phyloP scores from a whole-genome alignment of 2,113 vertebrate genomes.

The Taxidea taxus region DNA sequence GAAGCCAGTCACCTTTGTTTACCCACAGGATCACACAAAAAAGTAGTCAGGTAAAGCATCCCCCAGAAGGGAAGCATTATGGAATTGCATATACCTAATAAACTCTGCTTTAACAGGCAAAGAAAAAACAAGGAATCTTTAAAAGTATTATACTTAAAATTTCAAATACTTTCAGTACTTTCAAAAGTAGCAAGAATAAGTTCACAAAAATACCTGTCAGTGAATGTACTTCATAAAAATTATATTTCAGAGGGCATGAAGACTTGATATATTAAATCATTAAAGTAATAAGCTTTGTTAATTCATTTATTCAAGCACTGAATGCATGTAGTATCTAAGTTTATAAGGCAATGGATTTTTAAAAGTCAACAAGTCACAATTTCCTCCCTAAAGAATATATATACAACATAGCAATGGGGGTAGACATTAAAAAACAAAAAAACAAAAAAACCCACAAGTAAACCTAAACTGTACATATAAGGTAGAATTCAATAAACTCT shows the following conservation, averaged over 20 bases:
- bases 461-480: not conserved
- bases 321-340: not conserved
- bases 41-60: not conserved
- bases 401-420: not conserved
- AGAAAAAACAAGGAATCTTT: not conserved
- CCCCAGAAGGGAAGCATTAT: not conserved
- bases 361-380: not conserved
- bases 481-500: not conserved
- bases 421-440: not conserved
- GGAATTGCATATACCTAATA: not conserved
- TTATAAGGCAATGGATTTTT: not conserved
- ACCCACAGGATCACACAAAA: not conserved
- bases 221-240: not conserved
- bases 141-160: slow-evolving; percentile 9
- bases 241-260: not conserved
- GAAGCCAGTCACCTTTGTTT: not conserved
- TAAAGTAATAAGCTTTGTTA: not conserved
- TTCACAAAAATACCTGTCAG: not conserved
- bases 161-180: not conserved
- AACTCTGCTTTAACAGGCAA: not conserved
- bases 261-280: not conserved
- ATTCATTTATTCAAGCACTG: not conserved
- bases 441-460: not conserved
- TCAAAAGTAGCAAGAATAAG: not conserved
- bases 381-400: not conserved